These are phyloP conservation scores for Brachionus sp. DNA, from an alignment of 1,140 invertebrate genomes.

Conservation along the genomic window DNA sequence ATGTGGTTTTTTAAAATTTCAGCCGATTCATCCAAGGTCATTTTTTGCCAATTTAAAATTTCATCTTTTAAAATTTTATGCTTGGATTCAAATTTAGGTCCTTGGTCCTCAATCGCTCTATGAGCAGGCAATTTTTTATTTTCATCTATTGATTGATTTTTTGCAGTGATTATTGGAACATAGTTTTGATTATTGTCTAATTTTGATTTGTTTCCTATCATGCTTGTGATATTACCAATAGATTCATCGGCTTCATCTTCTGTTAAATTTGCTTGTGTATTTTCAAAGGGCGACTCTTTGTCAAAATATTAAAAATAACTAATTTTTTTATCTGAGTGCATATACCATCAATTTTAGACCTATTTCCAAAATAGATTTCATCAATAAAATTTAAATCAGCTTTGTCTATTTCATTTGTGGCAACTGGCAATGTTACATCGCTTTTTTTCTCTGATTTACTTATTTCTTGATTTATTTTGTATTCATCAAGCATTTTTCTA, in stretches of 20 bases:
- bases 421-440: not conserved
- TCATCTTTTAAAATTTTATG: constrained; percentile 11
- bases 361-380: constrained; percentile 13
- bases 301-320: not conserved
- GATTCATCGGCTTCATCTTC: not conserved
- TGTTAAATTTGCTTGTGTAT: not conserved
- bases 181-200: not conserved
- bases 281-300: not conserved
- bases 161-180: constrained; percentile 10
- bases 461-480: constrained; percentile 20
- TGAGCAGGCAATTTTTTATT: not conserved
- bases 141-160: not conserved
- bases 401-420: not conserved
- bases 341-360: not conserved
- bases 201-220: not conserved
- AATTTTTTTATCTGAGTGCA: not conserved
- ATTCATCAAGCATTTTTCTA: not conserved
- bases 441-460: not conserved
- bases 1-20: constrained; percentile 25
- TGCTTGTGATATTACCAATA: not conserved
- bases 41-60: not conserved
- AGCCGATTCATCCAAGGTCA: constrained; percentile 33
- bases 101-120: not conserved
- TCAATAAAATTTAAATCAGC: constrained; percentile 36
- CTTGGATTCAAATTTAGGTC: not conserved